Evolutionary conservation across 2,888 invertebrate species (phyloP).

Genomic region (Phyllotreta cruciferae): DNA sequence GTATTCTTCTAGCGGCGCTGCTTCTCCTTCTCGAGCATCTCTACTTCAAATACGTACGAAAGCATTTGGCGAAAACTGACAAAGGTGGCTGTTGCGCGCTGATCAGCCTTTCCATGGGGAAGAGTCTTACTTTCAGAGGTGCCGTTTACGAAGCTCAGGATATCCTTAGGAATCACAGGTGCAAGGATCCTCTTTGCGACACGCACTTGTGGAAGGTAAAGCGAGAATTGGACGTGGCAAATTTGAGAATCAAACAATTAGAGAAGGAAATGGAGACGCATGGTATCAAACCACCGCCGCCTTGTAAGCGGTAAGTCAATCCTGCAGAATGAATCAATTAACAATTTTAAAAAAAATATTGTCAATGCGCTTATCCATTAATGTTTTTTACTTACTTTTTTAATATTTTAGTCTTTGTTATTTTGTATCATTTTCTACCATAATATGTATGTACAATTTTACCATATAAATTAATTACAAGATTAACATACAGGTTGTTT

Average conservation of each 20-base stretch:
- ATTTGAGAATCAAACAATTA: constrained; percentile 82
- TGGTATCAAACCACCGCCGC: constrained; percentile 80
- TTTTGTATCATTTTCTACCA: too few species aligned
- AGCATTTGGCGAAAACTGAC: constrained; percentile 86
- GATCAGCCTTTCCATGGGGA: constrained; percentile 90
- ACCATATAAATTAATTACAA: too few species aligned
- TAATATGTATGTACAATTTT: too few species aligned
- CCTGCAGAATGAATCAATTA: background rate
- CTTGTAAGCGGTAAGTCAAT: constrained; percentile 67
- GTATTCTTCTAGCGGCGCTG: constrained; percentile 88
- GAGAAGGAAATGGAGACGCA: constrained; percentile 85
- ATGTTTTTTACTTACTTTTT: too few species aligned
- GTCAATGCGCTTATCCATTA: background rate
- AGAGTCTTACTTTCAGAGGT: constrained; percentile 82
- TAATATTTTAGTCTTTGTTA: too few species aligned
- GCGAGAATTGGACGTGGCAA: constrained; percentile 87
- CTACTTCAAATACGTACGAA: constrained; percentile 92
- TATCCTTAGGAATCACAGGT: constrained; percentile 73
- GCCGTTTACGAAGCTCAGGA: constrained; percentile 82
- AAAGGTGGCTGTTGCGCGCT: constrained; percentile 93
- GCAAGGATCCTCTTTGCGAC: constrained; percentile 81
- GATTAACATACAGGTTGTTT: too few species aligned
- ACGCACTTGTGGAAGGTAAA: constrained; percentile 89
- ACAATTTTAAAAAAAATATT: background rate
- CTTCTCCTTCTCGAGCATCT: constrained; percentile 90